These are phyloP conservation scores for Ormyrus thymus DNA, from an alignment of 2,888 invertebrate genomes.

Conservation along the genomic window DNA sequence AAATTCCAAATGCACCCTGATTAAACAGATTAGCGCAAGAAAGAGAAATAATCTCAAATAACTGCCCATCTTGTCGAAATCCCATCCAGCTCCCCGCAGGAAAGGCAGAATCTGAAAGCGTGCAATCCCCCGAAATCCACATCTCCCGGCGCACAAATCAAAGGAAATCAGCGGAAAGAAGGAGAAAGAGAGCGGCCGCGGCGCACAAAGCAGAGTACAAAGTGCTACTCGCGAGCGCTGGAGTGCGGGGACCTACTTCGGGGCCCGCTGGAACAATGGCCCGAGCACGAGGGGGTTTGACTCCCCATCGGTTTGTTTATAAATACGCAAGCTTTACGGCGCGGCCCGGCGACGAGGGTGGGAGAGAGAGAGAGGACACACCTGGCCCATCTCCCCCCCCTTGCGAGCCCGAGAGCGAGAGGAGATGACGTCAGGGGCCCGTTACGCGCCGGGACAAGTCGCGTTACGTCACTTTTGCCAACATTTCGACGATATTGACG, in stretches of 20 bases:
- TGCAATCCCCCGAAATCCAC: no score
- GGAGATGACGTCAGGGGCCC: slow-evolving; percentile 65
- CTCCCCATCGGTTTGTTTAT: slow-evolving; percentile 60
- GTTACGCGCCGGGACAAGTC: slow-evolving; percentile 57
- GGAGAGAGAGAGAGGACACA: slow-evolving; percentile 58
- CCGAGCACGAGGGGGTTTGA: slow-evolving; percentile 48
- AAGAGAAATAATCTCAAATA: no score
- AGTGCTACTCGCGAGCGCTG: not conserved
- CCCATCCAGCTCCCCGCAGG: no score
- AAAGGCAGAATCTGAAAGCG: no score
- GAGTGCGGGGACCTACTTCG: slow-evolving; percentile 14
- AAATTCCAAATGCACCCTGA: no score
- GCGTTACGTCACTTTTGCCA: not conserved
- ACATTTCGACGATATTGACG: no score
- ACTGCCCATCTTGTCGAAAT: no score
- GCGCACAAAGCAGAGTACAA: slow-evolving; percentile 31
- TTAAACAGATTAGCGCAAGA: no score
- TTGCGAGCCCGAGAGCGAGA: no score
- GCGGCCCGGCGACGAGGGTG: slow-evolving; percentile 7
- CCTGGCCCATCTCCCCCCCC: slow-evolving; percentile 55
- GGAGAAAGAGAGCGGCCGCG: not conserved
- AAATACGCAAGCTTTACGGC: slow-evolving; percentile 57
- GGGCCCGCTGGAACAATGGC: slow-evolving; percentile 38
- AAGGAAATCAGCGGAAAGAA: not conserved
- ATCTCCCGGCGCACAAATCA: not conserved